phyloP scores from a whole-genome alignment of 2,888 invertebrate species.

The Cheilosia vulpina region DNA sequence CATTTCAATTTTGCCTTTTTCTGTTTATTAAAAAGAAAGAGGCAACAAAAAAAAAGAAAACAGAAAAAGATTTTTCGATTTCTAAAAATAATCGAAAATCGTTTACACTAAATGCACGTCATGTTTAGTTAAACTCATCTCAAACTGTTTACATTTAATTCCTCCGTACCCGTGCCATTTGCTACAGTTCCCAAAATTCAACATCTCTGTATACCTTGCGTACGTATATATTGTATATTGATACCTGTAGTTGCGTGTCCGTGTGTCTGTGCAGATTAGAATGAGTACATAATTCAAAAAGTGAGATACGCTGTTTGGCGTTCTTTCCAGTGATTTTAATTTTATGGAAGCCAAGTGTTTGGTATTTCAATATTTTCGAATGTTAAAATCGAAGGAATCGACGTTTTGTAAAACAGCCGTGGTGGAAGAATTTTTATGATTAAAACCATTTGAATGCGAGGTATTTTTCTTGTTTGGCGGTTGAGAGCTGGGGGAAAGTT shows the following conservation, averaged over 20 bases:
- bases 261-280: not conserved
- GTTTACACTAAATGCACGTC: conserved; percentile 69
- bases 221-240: not conserved
- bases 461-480: not conserved
- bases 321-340: conserved; percentile 19
- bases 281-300: conserved; percentile 24
- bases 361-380: conserved; percentile 40
- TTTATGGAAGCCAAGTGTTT: conserved; percentile 41
- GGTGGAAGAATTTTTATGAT: conserved; percentile 30
- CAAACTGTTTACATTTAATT: conserved; percentile 71
- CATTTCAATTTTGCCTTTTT: conserved; percentile 33
- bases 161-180: conserved; percentile 46
- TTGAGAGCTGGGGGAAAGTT: not conserved
- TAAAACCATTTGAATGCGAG: conserved; percentile 1
- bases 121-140: conserved; percentile 74
- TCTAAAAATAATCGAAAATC: conserved; percentile 64
- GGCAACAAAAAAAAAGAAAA: not conserved
- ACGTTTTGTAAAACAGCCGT: conserved; percentile 1
- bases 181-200: not conserved
- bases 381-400: conserved; percentile 10
- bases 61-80: not conserved
- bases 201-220: not conserved
- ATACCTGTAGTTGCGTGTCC: not conserved
- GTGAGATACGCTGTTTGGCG: conserved; percentile 13
- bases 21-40: conserved; percentile 32